phyloP scores from a whole-genome alignment of 2,797 vertebrate species.

The Gadopsis marmoratus region DNA sequence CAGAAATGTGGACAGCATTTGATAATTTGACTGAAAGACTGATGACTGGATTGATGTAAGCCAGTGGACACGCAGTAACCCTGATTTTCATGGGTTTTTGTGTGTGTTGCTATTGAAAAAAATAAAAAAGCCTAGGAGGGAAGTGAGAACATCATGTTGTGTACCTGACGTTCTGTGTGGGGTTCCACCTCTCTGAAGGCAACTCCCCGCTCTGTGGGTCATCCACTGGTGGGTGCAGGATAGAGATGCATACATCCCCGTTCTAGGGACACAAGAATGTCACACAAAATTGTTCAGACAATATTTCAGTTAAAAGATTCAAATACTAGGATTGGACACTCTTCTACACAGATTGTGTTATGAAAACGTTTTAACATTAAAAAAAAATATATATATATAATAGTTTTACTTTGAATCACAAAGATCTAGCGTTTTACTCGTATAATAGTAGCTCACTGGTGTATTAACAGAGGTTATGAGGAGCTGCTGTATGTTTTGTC shows the following conservation, averaged over 20 bases:
- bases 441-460: background rate
- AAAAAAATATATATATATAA: no score
- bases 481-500: background rate
- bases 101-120: background rate
- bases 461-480: background rate
- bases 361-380: background rate
- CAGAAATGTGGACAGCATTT: background rate
- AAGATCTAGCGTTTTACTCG: background rate
- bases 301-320: background rate
- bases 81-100: background rate
- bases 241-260: constrained; percentile 95
- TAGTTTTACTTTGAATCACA: background rate
- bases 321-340: background rate
- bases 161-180: constrained; percentile 96
- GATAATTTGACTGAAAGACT: background rate
- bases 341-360: background rate
- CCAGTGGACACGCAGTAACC: background rate
- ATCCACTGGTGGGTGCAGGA: constrained; percentile 93
- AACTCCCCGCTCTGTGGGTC: constrained; percentile 97
- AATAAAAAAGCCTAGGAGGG: no score
- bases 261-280: constrained; percentile 79
- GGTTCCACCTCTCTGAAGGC: constrained; percentile 95
- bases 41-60: background rate
- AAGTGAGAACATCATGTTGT: background rate
- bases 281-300: background rate